Percentiles rank a stretch among this genome's conserved stretches.
Conservation (phyloP, 2,113 vertebrate species). For the Taxidea taxus region DNA sequence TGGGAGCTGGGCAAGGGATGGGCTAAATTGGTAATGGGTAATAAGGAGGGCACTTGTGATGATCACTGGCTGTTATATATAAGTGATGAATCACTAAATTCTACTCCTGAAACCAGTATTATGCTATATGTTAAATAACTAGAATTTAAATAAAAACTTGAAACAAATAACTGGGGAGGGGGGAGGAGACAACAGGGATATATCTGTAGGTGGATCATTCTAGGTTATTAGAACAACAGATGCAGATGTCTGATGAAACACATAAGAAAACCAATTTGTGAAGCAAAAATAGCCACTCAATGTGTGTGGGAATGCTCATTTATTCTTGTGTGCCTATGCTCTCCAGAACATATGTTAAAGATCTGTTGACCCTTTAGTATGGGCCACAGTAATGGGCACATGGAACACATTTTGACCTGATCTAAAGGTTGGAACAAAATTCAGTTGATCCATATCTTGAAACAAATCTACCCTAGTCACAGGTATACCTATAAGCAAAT, state of each 20-base stretch:
- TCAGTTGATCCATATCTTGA: not conserved
- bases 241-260: not conserved
- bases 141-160: not conserved
- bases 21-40: not conserved
- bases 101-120: not conserved
- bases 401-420: not conserved
- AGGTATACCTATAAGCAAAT: not conserved
- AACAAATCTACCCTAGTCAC: not conserved
- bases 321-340: not conserved
- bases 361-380: not conserved
- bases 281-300: not conserved
- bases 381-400: not conserved
- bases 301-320: accelerated
- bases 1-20: not conserved
- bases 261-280: not conserved
- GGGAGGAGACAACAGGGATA: not conserved
- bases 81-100: not conserved
- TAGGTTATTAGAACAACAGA: not conserved
- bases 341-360: not conserved
- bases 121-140: not conserved
- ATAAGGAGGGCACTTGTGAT: not conserved
- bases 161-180: not conserved
- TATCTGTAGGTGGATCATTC: not conserved
- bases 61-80: not conserved
- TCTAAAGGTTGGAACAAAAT: not conserved